phyloP scores from a whole-genome alignment of 1,140 invertebrate genomes.

The Leptonema lineaticorne region DNA sequence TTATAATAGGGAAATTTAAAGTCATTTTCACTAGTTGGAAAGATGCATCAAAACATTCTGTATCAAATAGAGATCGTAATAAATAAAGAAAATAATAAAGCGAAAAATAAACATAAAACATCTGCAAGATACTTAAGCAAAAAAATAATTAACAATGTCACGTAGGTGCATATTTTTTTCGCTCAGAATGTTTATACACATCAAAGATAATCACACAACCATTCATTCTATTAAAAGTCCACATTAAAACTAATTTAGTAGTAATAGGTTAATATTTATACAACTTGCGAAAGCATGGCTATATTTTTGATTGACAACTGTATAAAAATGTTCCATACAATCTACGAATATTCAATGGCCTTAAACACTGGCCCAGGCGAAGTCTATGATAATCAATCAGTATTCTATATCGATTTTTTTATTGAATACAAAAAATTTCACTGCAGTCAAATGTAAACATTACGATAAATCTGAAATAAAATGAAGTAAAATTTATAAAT shows the following conservation, averaged over 20 bases:
- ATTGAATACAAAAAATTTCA: constrained; percentile 6
- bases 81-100: not conserved
- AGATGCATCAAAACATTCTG: no score
- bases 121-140: not conserved
- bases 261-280: constrained; percentile 28
- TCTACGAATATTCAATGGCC: constrained; percentile 7
- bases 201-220: not conserved
- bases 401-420: constrained; percentile 11
- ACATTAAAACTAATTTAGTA: constrained; percentile 27
- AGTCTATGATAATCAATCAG: constrained; percentile 6
- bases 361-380: not conserved
- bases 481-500: constrained; percentile 5
- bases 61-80: no score
- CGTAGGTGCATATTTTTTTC: no score
- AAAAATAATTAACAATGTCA: not conserved
- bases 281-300: constrained; percentile 32
- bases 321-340: constrained; percentile 32
- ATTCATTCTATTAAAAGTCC: constrained; percentile 14
- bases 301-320: constrained; percentile 32
- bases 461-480: constrained; percentile 39
- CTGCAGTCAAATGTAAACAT: constrained; percentile 19
- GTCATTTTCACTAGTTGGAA: no score
- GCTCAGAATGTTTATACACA: not conserved
- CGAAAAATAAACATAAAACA: not conserved
- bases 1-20: no score